Base-by-base conservation (phyloP, 2,888 invertebrate species). In the Criorhina ranunculi region DNA sequence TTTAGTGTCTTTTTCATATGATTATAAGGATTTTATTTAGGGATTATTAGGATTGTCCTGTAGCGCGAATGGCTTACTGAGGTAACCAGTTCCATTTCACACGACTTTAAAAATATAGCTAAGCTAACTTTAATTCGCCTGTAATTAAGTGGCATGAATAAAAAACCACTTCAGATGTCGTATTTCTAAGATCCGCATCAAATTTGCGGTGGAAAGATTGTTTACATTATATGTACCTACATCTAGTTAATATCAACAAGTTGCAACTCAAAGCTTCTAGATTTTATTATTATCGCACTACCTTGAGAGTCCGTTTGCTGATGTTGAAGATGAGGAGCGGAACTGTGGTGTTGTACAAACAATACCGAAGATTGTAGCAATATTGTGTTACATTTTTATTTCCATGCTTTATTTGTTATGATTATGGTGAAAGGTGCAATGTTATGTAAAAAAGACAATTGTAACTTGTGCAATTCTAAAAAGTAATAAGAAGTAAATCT, bases 1-100 rank as follows among this genome's bases (percentile, higher is more conserved):
- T 75, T 51, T 33, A 66, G 66, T 69, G 67, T 62, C 55, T 73
- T 73, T 42, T 51, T 11, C n/a, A 12, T 24, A 37, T 72, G 60
- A 77, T 82, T 77, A 70, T 44, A 37, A 31, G 12, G 60, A 55
- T 73, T 73, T 53, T 46, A 62, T 49, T 60, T 42, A 55, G 11
- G 76, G 46, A 49, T 83, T 73, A 73, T 44, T 24, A 29, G 33
- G 59, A 42, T 75, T 59, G 12, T 64, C 40, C 24, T 17, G 11
- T 33, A 70, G 7, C 33, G 33, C 12, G 31, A 33, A 55, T 53
- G 19, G 49, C 46, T 64, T 33, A 55, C 42, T 12, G 31, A 37
- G 37, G 24, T 24, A 44, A 60, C 55, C 42, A 62, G 60, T 60
- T 24, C 9, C 55, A 51, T 55, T 44, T 17, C 5, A 8, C 29